Percentiles rank a stretch among this genome's conserved stretches.
These are phyloP conservation scores for Leuciscus waleckii DNA, from an alignment of 2,797 vertebrate genomes.

Conservation along the genomic window DNA sequence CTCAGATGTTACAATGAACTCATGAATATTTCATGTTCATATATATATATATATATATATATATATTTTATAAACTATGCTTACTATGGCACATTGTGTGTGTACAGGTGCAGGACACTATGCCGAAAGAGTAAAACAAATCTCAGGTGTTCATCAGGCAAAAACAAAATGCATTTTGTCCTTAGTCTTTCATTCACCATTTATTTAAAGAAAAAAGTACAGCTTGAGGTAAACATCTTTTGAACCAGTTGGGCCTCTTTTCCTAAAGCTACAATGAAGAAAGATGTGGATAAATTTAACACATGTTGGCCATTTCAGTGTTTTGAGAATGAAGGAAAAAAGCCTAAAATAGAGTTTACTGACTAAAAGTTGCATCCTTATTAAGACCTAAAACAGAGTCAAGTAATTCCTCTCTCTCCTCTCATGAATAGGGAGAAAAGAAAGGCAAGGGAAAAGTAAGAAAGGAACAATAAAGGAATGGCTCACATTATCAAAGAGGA, in stretches of 20 bases:
- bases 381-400: conserved; percentile 12
- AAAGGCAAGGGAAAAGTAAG: background rate
- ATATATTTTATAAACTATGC: background rate
- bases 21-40: background rate
- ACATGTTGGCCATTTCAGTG: conserved; percentile 8
- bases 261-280: background rate
- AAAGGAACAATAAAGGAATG: background rate
- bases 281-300: background rate
- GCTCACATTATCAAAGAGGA: background rate
- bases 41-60: too few relatives aligned
- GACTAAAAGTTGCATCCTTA: background rate
- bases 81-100: background rate
- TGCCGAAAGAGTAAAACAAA: background rate
- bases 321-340: conserved; percentile 1
- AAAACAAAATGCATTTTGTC: background rate
- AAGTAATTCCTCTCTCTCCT: conserved; percentile 10
- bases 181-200: background rate
- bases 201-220: background rate
- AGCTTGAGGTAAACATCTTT: background rate
- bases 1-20: background rate
- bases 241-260: background rate
- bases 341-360: conserved; percentile 25
- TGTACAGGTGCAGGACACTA: background rate
- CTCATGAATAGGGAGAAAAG: background rate
- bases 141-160: background rate